These are phyloP conservation scores for Trichacis sp. DNA, from an alignment of 2,888 invertebrate genomes.

Conservation along the genomic window DNA sequence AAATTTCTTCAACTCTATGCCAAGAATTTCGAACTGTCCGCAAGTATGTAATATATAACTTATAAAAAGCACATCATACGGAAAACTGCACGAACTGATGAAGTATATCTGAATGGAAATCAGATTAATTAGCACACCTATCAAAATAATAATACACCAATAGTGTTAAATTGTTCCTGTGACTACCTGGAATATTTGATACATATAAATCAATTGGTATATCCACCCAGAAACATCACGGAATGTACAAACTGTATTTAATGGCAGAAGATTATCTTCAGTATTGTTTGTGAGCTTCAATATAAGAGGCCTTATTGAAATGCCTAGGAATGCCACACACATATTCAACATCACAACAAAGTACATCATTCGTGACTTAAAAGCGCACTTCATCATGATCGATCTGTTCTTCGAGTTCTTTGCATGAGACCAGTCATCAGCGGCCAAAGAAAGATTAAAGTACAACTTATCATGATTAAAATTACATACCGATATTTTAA, in stretches of 20 bases:
- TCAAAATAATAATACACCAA: no score
- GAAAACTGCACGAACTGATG: constrained; percentile 21
- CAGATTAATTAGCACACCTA: no score
- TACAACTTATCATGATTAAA: constrained; percentile 41
- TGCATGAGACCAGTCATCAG: constrained; percentile 45
- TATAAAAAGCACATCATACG: constrained; percentile 55
- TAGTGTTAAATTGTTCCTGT: no score
- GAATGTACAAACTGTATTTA: constrained; percentile 22
- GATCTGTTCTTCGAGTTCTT: constrained; percentile 25
- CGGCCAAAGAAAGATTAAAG: constrained; percentile 32
- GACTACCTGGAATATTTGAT: constrained; percentile 1
- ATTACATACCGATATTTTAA: constrained; percentile 44
- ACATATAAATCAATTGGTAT: constrained; percentile 15
- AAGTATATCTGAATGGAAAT: not conserved
- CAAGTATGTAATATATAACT: constrained; percentile 57
- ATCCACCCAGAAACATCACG: not conserved
- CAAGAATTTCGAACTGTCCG: constrained; percentile 57
- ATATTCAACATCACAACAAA: constrained; percentile 38
- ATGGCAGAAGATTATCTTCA: constrained; percentile 11
- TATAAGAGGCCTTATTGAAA: not conserved
- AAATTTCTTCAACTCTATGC: constrained; percentile 29
- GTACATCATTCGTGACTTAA: constrained; percentile 40
- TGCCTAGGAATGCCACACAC: constrained; percentile 8
- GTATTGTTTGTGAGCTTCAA: not conserved
- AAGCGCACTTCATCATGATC: constrained; percentile 39